A percentile compares a stretch with the other conserved stretches of the same genome.
Conservation (phyloP, 2,888 invertebrate species). For the Torymus tubicola region DNA sequence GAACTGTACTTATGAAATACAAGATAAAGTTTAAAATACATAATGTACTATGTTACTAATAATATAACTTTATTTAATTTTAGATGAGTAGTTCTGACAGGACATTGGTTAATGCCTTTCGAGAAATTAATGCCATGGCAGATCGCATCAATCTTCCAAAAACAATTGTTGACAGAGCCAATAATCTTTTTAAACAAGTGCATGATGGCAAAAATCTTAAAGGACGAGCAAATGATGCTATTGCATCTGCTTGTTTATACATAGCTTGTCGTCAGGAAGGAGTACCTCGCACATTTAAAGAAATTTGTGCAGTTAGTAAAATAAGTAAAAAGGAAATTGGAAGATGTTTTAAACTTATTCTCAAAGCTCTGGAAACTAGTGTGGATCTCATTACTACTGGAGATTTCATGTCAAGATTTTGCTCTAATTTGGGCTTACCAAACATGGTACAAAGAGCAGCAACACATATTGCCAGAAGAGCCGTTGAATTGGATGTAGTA, state of each 20-base stretch:
- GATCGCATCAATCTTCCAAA: conserved; percentile 97
- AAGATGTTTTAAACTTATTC: conserved; percentile 96
- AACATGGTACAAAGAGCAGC: conserved; percentile 95
- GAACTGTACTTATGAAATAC: conserved; percentile 75
- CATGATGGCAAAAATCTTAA: conserved; percentile 97
- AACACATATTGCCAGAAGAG: conserved; percentile 96
- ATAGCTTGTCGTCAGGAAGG: conserved; percentile 99
- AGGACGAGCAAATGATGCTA: conserved; percentile 97
- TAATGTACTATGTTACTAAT: too few relatives aligned
- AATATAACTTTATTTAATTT: conserved; percentile 74
- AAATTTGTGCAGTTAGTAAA: conserved; percentile 99
- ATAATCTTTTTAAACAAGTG: conserved; percentile 98
- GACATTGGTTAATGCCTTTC: conserved; percentile 95
- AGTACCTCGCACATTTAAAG: conserved; percentile 98
- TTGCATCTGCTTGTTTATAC: conserved; percentile 98
- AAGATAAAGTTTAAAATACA: too few relatives aligned
- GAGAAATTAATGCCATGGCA: conserved; percentile 98
- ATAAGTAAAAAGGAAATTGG: conserved; percentile 99
- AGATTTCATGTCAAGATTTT: conserved; percentile 99
- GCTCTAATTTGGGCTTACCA: conserved; percentile 94
- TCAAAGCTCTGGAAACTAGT: conserved; percentile 96
- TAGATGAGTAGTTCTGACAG: conserved; percentile 96
- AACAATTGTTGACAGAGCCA: conserved; percentile 97
- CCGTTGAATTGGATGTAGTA: conserved; percentile 97
- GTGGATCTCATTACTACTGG: conserved; percentile 98